These are phyloP conservation scores for Crematogaster levior DNA, from an alignment of 2,888 invertebrate genomes.

Conservation along the genomic window DNA sequence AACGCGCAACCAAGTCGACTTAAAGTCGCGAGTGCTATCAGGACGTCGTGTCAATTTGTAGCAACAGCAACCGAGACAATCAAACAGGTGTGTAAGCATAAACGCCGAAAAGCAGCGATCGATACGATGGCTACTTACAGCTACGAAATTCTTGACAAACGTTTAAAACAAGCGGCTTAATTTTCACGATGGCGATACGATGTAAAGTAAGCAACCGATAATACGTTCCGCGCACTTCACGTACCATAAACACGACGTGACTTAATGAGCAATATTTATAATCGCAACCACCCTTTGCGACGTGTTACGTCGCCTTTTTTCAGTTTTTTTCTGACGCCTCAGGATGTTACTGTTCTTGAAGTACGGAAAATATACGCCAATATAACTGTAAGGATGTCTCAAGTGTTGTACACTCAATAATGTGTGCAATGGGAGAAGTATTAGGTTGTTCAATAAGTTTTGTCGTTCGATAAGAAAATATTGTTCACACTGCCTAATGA, in stretches of 20 bases:
- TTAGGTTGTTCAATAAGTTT: no score
- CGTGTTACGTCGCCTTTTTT: constrained; percentile 4
- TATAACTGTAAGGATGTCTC: not conserved
- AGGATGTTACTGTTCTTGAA: constrained; percentile 28
- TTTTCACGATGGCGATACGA: constrained; percentile 25
- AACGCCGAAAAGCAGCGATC: constrained; percentile 38
- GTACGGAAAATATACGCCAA: not conserved
- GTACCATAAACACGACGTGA: constrained; percentile 64
- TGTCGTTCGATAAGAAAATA: no score
- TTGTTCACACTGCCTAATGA: no score
- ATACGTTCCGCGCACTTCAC: constrained; percentile 8
- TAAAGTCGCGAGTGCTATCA: constrained; percentile 48
- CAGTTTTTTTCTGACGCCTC: constrained; percentile 22
- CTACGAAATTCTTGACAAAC: constrained; percentile 21
- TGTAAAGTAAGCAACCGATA: constrained; percentile 47
- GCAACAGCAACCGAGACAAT: constrained; percentile 37
- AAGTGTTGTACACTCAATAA: not conserved
- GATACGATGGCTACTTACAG: constrained; percentile 5
- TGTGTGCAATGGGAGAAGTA: not conserved
- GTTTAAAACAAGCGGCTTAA: constrained; percentile 48
- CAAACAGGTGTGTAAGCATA: constrained; percentile 58
- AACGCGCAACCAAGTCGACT: constrained; percentile 45
- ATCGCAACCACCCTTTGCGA: constrained; percentile 37
- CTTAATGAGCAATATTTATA: constrained; percentile 59
- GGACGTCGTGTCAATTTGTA: constrained; percentile 50